phyloP scores from a whole-genome alignment of 1,140 invertebrate species.

The Oreohelix idahoensis region DNA sequence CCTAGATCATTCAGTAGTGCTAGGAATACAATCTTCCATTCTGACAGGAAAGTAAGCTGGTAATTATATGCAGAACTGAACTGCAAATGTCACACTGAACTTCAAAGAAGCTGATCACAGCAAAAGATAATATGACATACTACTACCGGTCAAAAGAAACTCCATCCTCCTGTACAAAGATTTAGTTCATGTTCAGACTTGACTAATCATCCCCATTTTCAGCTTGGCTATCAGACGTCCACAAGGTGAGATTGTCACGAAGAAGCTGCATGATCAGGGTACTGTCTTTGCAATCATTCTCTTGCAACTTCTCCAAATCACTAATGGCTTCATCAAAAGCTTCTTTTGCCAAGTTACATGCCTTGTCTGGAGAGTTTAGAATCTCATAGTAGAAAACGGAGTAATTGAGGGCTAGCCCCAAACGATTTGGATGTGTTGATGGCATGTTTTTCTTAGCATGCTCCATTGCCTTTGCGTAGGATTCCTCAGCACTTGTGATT shows the following conservation, averaged over 20 bases:
- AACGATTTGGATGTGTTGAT: slow-evolving; percentile 97
- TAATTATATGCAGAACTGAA: background rate
- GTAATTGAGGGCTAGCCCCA: slow-evolving; percentile 98
- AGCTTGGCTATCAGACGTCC: slow-evolving; percentile 57
- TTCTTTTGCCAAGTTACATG: slow-evolving; percentile 97
- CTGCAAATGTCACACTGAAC: background rate
- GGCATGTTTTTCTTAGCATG: slow-evolving; percentile 99
- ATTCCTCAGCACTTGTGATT: slow-evolving; percentile 97
- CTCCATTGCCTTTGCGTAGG: slow-evolving; percentile 98
- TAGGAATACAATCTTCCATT: no score
- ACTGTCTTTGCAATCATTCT: slow-evolving; percentile 99
- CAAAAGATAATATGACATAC: background rate
- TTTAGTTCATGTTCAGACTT: slow-evolving; percentile 16
- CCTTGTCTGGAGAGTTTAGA: slow-evolving; percentile 97
- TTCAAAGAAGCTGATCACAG: slow-evolving; percentile 10
- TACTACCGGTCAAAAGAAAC: slow-evolving; percentile 19
- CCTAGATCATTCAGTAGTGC: no score
- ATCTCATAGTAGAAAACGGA: slow-evolving; percentile 99
- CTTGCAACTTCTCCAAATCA: slow-evolving; percentile 96
- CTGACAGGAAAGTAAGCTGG: no score
- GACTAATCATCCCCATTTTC: slow-evolving; percentile 50
- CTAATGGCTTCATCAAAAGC: slow-evolving; percentile 99
- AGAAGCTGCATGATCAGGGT: slow-evolving; percentile 99
- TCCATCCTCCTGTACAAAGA: background rate
- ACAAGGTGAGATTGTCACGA: slow-evolving; percentile 94